Percentiles rank a stretch among this genome's conserved stretches.
These are phyloP conservation scores for Ramphastos sulfuratus DNA, from an alignment of 2,113 vertebrate species.

Conservation along the genomic window DNA sequence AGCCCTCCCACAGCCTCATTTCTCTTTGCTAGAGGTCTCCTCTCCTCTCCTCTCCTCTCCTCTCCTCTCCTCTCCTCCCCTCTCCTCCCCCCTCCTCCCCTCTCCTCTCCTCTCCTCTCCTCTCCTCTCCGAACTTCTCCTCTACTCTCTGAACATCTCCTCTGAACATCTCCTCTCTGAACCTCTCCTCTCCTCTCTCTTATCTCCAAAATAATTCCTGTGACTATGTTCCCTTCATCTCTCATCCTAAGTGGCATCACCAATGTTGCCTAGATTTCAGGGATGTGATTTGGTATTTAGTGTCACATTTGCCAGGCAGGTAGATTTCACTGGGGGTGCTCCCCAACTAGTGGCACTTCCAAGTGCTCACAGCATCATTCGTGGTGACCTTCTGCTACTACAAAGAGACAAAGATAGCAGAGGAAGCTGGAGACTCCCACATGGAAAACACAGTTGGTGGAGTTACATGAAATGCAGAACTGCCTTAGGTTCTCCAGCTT, in stretches of 20 bases:
- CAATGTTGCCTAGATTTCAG: not conserved
- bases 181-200: not conserved
- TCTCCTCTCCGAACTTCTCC: too few species aligned
- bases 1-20: not conserved
- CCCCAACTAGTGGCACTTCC: not conserved
- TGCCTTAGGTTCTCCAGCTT: not conserved
- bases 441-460: not conserved
- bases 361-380: not conserved
- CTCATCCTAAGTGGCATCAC: rapidly evolving
- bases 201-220: not conserved
- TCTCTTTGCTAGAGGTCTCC: not conserved
- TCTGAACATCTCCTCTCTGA: too few species aligned
- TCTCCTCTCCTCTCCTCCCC: too few species aligned
- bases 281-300: not conserved
- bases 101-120: not conserved
- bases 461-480: not conserved
- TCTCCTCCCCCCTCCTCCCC: too few species aligned
- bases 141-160: too few species aligned
- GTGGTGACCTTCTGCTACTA: not conserved
- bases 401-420: not conserved
- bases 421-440: not conserved
- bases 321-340: not conserved
- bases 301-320: not conserved
- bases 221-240: not conserved
- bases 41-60: not conserved